Conservation (phyloP, 53 echinoderm and acorn worm species). For the Zoroaster sp. region DNA sequence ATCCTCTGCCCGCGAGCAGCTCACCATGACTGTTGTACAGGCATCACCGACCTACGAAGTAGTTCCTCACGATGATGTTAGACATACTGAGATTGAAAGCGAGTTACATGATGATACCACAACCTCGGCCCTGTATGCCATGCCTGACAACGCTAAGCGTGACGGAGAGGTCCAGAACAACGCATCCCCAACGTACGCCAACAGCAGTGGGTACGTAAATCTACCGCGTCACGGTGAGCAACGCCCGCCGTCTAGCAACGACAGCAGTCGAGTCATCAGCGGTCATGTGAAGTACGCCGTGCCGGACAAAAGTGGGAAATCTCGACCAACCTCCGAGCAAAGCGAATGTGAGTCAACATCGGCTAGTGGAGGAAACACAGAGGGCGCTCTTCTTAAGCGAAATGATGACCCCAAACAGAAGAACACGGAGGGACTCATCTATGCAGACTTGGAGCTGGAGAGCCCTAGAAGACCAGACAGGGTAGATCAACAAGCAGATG, state of each 20-base stretch:
- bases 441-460: slow-evolving; percentile 16
- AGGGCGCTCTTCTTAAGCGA: neutral
- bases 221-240: slow-evolving; percentile 8
- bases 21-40: neutral
- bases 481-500: neutral
- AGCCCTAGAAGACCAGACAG: neutral
- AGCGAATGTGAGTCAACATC: too few relatives aligned
- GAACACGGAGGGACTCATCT: slow-evolving; percentile 13
- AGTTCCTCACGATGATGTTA: neutral
- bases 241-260: neutral
- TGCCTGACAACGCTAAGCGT: neutral
- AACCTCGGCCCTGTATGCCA: neutral
- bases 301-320: slow-evolving; percentile 3
- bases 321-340: neutral
- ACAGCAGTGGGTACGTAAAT: slow-evolving; percentile 12
- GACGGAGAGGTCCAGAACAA: neutral
- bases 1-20: neutral
- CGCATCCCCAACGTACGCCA: slow-evolving; percentile 15
- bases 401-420: neutral
- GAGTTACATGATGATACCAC: neutral
- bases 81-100: neutral
- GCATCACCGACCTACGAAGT: slow-evolving; percentile 35
- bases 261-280: neutral
- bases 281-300: neutral
- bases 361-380: neutral